Base-by-base conservation (phyloP, 2,888 invertebrate genomes). In the Lasioglossum marginatum region DNA sequence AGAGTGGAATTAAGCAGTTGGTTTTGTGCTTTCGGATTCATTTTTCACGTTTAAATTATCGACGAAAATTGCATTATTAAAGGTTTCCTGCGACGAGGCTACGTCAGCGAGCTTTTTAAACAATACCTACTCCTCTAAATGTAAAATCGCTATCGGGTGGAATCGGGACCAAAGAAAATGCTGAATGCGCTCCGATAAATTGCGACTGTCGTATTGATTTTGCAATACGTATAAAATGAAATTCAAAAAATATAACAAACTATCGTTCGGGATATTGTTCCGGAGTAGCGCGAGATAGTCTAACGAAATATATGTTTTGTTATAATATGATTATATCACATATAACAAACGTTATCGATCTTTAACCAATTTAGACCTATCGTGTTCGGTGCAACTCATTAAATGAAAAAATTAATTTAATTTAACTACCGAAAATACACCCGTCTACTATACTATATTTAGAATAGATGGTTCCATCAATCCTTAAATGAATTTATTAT, bases 141-240 rank as follows among this genome's bases (percentile, higher is more conserved):
- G 31, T 76, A 43, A 31, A 60, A 31, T 23, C 12, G 60, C 31
- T 57, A 76, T 43, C 19, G 12, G 31, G 43, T 27, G 5, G 16
- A 27, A 60, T 23, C 19, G 31, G 1, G 23, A 31, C 12, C 57
- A 37, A 37, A 37, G 63, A 60, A 76, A 31, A 63, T 76, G 60
- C 75, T 72, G 72, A 48, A 72, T 48, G 16, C 19, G 72, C 19
- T 72, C 19, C 45, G 19, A 45, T 45, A 72, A 72, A 45, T 31
- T 45, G 45, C 19, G 72, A 72, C 19, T 43, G 40, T 60, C 43
- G 43, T 43, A 43, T 60, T 23, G 60, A 43, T 76, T 76, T 31
- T 63, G 40, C 43, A 63, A 43, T 76, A 63, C 75, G 40, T 76
- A 12, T 43, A 2, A 31, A 63, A 76, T 63, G 75, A 76, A 76